Percentiles rank a stretch among this genome's conserved stretches.
These are phyloP conservation scores for Melanerpes formicivorus DNA, from an alignment of 2,113 vertebrate species.

Conservation along the genomic window DNA sequence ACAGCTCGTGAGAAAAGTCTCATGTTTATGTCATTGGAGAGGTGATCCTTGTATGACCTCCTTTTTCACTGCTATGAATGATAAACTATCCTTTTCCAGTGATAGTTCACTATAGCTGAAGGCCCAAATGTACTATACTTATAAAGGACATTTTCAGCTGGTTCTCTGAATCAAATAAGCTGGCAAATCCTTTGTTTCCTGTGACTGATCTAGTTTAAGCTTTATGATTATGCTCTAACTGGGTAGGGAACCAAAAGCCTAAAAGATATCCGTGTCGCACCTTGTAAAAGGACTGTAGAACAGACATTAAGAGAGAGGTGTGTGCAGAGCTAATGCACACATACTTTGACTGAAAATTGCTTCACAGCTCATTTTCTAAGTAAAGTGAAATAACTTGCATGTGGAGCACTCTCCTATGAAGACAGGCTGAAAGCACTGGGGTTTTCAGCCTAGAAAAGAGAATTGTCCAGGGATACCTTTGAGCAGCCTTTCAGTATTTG, in stretches of 20 bases:
- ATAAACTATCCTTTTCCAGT: slow-evolving; percentile 39
- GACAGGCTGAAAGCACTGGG: too few relatives aligned
- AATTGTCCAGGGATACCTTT: too few relatives aligned
- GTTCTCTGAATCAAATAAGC: slow-evolving; percentile 42
- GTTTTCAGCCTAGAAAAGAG: too few relatives aligned
- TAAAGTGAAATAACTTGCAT: background rate
- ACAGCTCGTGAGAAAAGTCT: slow-evolving; percentile 68
- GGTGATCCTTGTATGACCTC: slow-evolving; percentile 64
- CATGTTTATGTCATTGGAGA: slow-evolving; percentile 66
- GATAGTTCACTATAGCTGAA: slow-evolving; percentile 28
- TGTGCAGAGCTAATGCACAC: background rate
- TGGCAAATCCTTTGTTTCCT: slow-evolving; percentile 20
- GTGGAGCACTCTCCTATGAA: too few relatives aligned
- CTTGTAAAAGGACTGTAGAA: background rate
- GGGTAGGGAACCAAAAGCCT: background rate
- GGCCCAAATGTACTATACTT: slow-evolving; percentile 5
- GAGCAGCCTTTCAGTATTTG: too few relatives aligned
- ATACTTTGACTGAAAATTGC: background rate
- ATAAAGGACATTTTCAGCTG: slow-evolving; percentile 42
- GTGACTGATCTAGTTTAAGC: slow-evolving; percentile 2
- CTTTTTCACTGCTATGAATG: slow-evolving; percentile 57
- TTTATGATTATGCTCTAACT: background rate
- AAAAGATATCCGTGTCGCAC: background rate
- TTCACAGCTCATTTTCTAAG: background rate
- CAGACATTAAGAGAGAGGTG: background rate